Evolutionary conservation across 2,113 vertebrate species (phyloP).

Genomic region (Semnopithecus entellus): DNA sequence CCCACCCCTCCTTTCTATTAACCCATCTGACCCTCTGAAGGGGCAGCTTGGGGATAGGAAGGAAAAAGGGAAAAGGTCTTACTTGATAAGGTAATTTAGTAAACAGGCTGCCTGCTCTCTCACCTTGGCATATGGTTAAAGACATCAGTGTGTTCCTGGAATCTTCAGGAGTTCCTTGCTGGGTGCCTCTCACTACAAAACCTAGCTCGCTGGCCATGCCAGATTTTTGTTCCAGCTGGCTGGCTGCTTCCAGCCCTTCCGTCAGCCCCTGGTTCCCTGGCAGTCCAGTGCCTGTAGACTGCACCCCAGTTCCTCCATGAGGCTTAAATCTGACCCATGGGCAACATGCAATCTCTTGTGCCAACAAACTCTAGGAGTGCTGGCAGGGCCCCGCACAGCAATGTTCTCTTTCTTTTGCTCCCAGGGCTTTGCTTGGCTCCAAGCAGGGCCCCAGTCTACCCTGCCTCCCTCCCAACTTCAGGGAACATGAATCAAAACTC

Average conservation of each 20-base stretch:
- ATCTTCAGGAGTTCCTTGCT: not conserved
- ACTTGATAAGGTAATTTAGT: not conserved
- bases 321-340: not conserved
- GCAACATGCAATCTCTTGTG: not conserved
- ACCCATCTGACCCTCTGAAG: not conserved
- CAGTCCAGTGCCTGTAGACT: fast-evolving
- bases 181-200: not conserved
- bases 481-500: not conserved
- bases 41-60: not conserved
- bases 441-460: not conserved
- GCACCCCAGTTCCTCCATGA: not conserved
- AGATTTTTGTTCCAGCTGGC: not conserved
- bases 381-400: not conserved
- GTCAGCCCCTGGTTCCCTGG: not conserved
- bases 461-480: not conserved
- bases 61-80: not conserved
- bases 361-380: not conserved
- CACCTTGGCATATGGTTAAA: not conserved
- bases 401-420: not conserved
- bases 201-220: not conserved
- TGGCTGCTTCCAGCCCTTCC: not conserved
- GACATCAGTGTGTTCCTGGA: not conserved
- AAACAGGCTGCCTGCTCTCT: not conserved
- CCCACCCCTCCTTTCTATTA: not conserved
- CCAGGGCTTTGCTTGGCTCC: not conserved